Base-by-base conservation (phyloP, 2,888 invertebrate species). In the Sialis lutaria region DNA sequence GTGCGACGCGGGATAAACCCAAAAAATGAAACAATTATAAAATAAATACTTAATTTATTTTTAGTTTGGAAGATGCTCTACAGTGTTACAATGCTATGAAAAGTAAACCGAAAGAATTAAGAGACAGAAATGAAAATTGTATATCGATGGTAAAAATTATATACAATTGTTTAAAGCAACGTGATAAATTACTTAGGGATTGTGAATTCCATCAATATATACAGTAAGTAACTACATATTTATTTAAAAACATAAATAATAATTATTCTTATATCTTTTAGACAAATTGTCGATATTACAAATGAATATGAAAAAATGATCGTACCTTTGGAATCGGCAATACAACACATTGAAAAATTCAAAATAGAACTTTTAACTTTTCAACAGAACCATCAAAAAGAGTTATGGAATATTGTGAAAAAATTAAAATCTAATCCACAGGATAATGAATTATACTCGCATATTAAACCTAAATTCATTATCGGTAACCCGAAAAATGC, bases 131-230 rank as follows among this genome's bases (percentile, higher is more conserved):
- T 40, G 64, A 61, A 39, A 68, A 68, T 53, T 70, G 70, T 52
- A 61, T 63, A 47, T 68, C 70, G 40, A 75, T 77, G 55, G 69
- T 70, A 22, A 73, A 71, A 57, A 59, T 73, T 42, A 64, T 76
- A 34, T 75, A 74, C 51, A 67, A 72, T 47, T 73, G 73, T 49
- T 60, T 77, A 0, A 73, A 72, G 58, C 57, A 69, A 5, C 67
- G 74, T 53, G 70, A 68, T 52, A 67, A 63, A 54, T 65, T 74
- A 49, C 57, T 76, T 40, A 57, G 58, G 48, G 67, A 69, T 54
- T 57, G 67, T 40, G 62, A 64, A n/a, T 53, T 58, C 31, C 51
- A 50, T 39, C 50, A 51, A 40, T 55, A 53, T 45, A 49, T 54
- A 39, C 54, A 53, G 58, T 58, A 50, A 46, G 54, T 53, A 31